Evolutionary conservation across 1,140 invertebrate species (phyloP).

Genomic region (Trichonephila inaurata): DNA sequence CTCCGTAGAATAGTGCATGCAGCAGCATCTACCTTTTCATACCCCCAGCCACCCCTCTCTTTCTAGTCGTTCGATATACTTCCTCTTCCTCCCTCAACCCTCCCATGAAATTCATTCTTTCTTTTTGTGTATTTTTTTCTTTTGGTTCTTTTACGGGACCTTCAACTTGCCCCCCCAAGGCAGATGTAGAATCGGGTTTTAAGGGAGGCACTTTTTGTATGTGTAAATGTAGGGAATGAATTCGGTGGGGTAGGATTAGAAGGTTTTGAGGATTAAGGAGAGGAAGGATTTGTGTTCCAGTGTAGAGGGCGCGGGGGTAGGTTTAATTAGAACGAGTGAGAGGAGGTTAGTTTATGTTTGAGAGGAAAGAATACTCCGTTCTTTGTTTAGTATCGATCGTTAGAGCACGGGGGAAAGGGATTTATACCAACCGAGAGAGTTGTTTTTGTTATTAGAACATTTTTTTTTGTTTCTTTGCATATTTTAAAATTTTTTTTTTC

Average conservation of each 20-base stretch:
- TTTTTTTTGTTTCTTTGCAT: no score
- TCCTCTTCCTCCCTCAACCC: neutral
- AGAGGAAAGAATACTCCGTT: neutral
- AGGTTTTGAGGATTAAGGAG: neutral
- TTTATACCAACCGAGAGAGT: neutral
- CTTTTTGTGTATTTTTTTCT: neutral
- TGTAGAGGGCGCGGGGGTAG: neutral
- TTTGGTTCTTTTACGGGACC: neutral
- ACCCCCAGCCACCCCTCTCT: neutral
- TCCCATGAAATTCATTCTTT: neutral
- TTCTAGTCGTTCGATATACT: neutral
- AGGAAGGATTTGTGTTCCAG: neutral
- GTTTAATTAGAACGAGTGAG: slow-evolving; percentile 7
- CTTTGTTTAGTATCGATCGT: neutral
- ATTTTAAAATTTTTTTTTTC: no score
- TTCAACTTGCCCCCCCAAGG: neutral
- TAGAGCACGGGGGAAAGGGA: neutral
- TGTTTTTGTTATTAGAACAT: no score
- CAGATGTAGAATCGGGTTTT: slow-evolving; percentile 1
- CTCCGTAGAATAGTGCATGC: slow-evolving; percentile 21
- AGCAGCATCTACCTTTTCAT: slow-evolving; percentile 20
- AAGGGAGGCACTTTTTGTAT: neutral
- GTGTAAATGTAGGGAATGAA: neutral
- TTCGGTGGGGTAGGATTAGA: neutral
- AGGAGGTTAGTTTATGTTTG: neutral